Base-by-base conservation (phyloP, 2,113 vertebrate species). In the Archocentrus centrarchus region DNA sequence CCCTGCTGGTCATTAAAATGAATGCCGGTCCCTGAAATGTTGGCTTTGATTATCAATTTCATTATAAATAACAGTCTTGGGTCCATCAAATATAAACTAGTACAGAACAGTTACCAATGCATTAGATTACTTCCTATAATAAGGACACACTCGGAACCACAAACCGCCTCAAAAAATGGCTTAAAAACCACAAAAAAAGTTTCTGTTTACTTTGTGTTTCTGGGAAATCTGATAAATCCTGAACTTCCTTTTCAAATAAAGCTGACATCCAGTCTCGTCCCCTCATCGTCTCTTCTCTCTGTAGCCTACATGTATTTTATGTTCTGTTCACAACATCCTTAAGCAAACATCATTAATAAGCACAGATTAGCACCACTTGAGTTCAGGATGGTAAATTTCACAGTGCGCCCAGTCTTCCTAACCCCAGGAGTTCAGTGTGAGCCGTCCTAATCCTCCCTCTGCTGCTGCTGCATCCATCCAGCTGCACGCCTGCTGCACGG, bases 341-440 rank as follows among this genome's bases (percentile, higher is more conserved):
- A 5, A 37, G 15, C 68, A 59, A 75, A 80, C 81, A 80, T 77
- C 24, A 32, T 76, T 84, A 79, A 77, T 77, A 50, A 44, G 59
- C 60, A 60, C 84, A 64, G 86, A 92, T 88, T 83, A 92, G 37
- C 80, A 2, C n/a, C 7, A 18, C 66, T 73, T 20, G 78, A 86
- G n/a, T 75, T 61, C 68, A 80, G 79, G 75, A 82, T 76, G 63
- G 57, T 70, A 60, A 7, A 47, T 70, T 82, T 44, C 76, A 27
- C 84, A 79, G 78, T 22, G 18, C 55, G 61, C 39, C 18, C 6
- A 0, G 47, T 75, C 83, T 18, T 83, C 83, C 44, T 10, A 58
- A 37, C 63, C 66, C 66, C 88, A 53, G 62, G 88, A 44, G 78
- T 50, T 59, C 37, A 41, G 59, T 0, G 24, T 75, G 84, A 85